Base-by-base conservation (phyloP, 2,797 vertebrate species). In the Argyrosomus regius region DNA sequence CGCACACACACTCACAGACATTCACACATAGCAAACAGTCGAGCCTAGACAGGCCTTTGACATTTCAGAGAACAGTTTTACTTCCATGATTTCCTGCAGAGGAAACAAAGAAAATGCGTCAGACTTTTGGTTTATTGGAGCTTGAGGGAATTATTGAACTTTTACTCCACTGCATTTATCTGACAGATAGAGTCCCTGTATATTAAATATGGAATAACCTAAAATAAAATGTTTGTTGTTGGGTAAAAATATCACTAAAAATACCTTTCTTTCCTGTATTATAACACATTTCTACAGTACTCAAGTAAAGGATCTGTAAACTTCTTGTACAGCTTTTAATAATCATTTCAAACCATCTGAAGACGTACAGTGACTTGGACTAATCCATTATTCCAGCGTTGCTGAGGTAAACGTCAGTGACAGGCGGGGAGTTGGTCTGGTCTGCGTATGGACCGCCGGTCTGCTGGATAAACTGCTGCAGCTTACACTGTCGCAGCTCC, bases 381-480 rank as follows among this genome's bases (percentile, higher is more conserved):
- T 88, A 85, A 46, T 93, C 86, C 74, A 81, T 53, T 3, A 92
- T 75, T 1, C 76, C 80, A 1, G 91, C 78, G 1, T 22, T 88
- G 3, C 56, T 77, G 66, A 93, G 89, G 65, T 77, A 87, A 14
- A 59, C 10, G 0, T 80, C 57, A 0, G 52, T 5, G 58, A 12
- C 4, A 0, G 53, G 26, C 4, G 12, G 75, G 0, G 26, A 16
- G 74, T n/a, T 31, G 0, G 46, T 75, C 54, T 86, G 86, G 72
- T 92, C 93, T 46, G 76, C 58, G 58, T 88, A 86, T 56, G 86
- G 35, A 86, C 46, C 89, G 45, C 96, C 95, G 0, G 97, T 94
- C 93, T 97, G 96, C 91, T 94, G 96, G 90, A 98, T 98, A 91
- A 98, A 98, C 87, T 97, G 97, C 91, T 98, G 97, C 86, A 98